Evolutionary conservation across 2,888 invertebrate genomes (phyloP).

Genomic region (Polydrusus cervinus): DNA sequence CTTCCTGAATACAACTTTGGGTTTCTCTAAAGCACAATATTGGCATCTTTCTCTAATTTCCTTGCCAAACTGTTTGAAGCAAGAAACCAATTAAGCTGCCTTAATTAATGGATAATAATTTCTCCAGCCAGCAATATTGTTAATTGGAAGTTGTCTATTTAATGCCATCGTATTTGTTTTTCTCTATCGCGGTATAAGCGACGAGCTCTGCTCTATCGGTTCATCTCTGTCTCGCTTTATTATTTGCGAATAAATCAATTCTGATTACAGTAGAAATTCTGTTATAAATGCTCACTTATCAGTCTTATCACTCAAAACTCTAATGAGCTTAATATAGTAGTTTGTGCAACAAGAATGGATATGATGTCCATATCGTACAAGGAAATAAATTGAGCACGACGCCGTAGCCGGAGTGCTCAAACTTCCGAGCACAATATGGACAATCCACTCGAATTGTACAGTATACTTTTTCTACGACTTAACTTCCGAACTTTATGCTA

Average conservation of each 20-base stretch:
- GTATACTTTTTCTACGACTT: too few relatives aligned
- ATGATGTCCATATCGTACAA: too few relatives aligned
- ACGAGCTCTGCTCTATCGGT: conserved; percentile 25
- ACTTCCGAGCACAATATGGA: too few relatives aligned
- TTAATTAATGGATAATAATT: conserved; percentile 56
- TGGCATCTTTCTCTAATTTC: conserved; percentile 40
- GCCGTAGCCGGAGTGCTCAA: too few relatives aligned
- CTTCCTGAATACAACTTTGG: conserved; percentile 36
- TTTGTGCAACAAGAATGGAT: too few relatives aligned
- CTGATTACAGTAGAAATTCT: background rate
- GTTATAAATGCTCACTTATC: conserved; percentile 8
- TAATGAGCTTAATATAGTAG: background rate
- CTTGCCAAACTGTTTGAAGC: conserved; percentile 46
- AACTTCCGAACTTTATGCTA: too few relatives aligned
- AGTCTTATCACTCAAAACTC: background rate
- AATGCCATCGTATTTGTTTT: conserved; percentile 52
- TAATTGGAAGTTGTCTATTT: conserved; percentile 55
- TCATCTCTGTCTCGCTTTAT: conserved; percentile 16
- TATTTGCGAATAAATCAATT: conserved; percentile 19
- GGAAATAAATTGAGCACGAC: too few relatives aligned
- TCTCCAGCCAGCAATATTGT: conserved; percentile 53
- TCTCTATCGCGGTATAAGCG: conserved; percentile 33
- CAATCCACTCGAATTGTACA: too few relatives aligned
- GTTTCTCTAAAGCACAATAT: conserved; percentile 29
- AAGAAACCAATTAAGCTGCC: conserved; percentile 54